Conservation (phyloP, 1,140 invertebrate species). For the Zaprionus gabonicus region DNA sequence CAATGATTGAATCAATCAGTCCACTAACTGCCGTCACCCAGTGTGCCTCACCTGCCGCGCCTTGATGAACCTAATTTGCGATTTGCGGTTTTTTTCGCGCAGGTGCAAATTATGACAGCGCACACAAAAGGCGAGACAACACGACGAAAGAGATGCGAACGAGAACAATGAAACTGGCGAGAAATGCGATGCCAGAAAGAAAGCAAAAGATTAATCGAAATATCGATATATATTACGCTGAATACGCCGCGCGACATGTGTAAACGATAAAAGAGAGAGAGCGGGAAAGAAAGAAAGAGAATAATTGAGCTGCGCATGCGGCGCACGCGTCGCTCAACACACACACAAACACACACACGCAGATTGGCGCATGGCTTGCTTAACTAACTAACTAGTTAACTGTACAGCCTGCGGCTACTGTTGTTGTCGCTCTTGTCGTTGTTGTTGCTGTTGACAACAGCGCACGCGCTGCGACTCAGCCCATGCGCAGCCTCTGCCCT, state of each 20-base stretch:
- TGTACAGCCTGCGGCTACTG: constrained; percentile 42
- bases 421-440: constrained; percentile 3
- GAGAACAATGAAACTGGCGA: constrained; percentile 37
- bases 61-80: constrained; percentile 65
- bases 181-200: constrained; percentile 31
- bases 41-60: constrained; percentile 25
- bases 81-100: constrained; percentile 58
- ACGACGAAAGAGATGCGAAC: constrained; percentile 29
- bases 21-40: constrained; percentile 30
- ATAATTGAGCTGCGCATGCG: constrained; percentile 59
- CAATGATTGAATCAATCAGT: background rate
- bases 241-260: constrained; percentile 48
- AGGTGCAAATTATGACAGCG: constrained; percentile 71
- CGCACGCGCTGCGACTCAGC: constrained; percentile 52
- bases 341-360: constrained; percentile 8
- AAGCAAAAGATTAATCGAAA: constrained; percentile 15
- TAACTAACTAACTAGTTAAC: constrained; percentile 40
- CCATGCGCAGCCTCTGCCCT: background rate
- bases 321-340: constrained; percentile 56
- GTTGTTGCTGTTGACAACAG: constrained; percentile 41
- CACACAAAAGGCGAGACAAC: constrained; percentile 15
- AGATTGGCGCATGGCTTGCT: constrained; percentile 60
- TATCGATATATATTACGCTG: background rate
- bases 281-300: background rate
- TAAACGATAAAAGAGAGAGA: constrained; percentile 39